A percentile compares a stretch with the other conserved stretches of the same genome.
These are phyloP conservation scores for Drosophila littoralis DNA, from an alignment of 1,140 invertebrate species.

Conservation along the genomic window DNA sequence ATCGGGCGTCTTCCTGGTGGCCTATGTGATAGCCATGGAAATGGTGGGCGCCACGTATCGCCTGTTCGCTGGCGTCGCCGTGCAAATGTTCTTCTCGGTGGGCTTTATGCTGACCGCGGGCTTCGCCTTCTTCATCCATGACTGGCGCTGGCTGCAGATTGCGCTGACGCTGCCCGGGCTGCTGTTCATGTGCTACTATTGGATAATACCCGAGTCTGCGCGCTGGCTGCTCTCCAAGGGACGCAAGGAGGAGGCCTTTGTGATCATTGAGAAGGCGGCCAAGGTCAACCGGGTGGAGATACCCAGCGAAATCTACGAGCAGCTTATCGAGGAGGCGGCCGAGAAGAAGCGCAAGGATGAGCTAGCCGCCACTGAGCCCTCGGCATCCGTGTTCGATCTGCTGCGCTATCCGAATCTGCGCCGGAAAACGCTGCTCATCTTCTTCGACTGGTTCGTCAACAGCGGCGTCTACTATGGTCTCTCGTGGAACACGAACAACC, in stretches of 20 bases:
- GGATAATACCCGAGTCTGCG: constrained; percentile 93
- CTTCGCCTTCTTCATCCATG: constrained; percentile 90
- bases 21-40: constrained; percentile 93
- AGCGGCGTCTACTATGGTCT: constrained; percentile 93
- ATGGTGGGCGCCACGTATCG: constrained; percentile 92
- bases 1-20: constrained; percentile 91
- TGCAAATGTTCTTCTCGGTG: constrained; percentile 91
- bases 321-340: constrained; percentile 85
- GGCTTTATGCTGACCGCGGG: constrained; percentile 90
- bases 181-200: constrained; percentile 91
- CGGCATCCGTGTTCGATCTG: constrained; percentile 88
- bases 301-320: constrained; percentile 86
- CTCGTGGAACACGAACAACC: constrained; percentile 91
- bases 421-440: constrained; percentile 89
- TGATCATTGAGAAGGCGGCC: constrained; percentile 89
- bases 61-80: constrained; percentile 90
- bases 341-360: constrained; percentile 67
- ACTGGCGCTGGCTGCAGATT: constrained; percentile 91
- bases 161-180: constrained; percentile 89
- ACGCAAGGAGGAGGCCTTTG: constrained; percentile 89
- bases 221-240: constrained; percentile 92
- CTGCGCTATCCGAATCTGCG: constrained; percentile 89
- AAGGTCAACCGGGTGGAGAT: constrained; percentile 88
- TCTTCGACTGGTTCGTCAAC: constrained; percentile 93
- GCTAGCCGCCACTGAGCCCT: constrained; percentile 60